Evolutionary conservation across 2,113 vertebrate species (phyloP), one percentile per base, ranked within the genome.

Genomic region (Halcyon malimbica): DNA sequence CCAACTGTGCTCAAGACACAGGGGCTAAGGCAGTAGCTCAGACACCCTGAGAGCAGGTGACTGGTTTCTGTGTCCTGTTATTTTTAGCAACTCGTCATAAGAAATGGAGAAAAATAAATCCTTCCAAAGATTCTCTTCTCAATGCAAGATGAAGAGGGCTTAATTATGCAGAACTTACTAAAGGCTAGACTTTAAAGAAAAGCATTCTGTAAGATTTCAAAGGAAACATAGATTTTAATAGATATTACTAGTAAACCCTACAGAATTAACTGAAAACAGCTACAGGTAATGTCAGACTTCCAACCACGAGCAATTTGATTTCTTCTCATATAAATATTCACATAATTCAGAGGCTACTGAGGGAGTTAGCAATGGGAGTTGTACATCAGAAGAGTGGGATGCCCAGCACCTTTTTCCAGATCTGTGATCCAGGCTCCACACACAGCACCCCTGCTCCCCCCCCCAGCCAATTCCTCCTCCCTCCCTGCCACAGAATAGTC

Each of bases 401-500:
- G 95, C 93, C 92, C 87, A 94, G 79, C 41, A 77, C 79, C 85
- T 96, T 89, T 93, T 97, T 96, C 70, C 44, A 96, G 96, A 92
- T 62, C 77, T 93, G 62, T 82, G 71, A 96, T 89, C 64, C 77
- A 92, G 57, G 69, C 57, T 90, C 76, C 56, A 23, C 42, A 42
- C 41, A 15, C 14, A 42, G 42, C 42, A 16, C 42, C 42, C 42
- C 42, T 6, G 5, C 41, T 76, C 73, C 48, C 28, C 82, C 51
- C 51, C 6, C 51, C 26, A 15, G 50, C 65, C 18, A 64, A 42
- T 89, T 83, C 69, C 79, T 77, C 44, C 26, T 29, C 37, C 14
- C 20, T 76, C 64, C 33, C 57, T 41, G 77, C 48, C 83, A 75
- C 54, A 89, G 86, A 64, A 79, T 6, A 73, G 68, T 77, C 83